Evolutionary conservation across 2,888 invertebrate genomes (phyloP), one percentile per base, ranked within the genome.

Genomic region (Pyrrhopygopsis socrates): DNA sequence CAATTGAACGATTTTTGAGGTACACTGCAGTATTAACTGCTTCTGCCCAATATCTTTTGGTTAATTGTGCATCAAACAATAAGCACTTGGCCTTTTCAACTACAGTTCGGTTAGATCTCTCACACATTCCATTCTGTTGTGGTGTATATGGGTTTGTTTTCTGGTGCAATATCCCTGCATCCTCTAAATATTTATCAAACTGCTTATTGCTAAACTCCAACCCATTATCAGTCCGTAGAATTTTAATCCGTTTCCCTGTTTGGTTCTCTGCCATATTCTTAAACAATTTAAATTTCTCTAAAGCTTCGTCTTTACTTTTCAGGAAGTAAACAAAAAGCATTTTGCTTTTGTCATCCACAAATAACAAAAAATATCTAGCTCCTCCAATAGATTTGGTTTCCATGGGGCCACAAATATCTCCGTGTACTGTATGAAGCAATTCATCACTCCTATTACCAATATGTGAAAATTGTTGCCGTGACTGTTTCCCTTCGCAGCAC

Each of bases 11-110:
- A 60, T 89, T 92, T 29, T 65, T 45, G 29, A 93, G 27, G 70
- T 89, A 91, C 2, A 91, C 90, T 18, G 90, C 84, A 4, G 88
- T 89, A 54, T 90, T 84, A 4, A 65, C 30, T 29, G 91, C 90
- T 22, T 92, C 90, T 41, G 93, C 91, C 88, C 91, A 93, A 75
- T 87, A 87, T n/a, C 63, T 83, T 65, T 91, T 91, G 15, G 63
- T 75, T 38, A 91, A 45, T 1, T 63, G 27, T 30, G 88, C 89
- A 75, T 93, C 91, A 82, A 84, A 92, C 29, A 91, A 41, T 18
- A 91, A 22, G 70, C 90, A 88, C 15, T 83, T 77, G 13, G 88
- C 93, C 54, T 38, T 87, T 50, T 92, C 92, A 8, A 89, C 86
- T 18, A 92, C 34, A 15, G 91, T 87, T 24, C 92, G 50, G 24